A percentile compares a stretch with the other conserved stretches of the same genome.
Conservation (phyloP, 2,888 invertebrate species). For the Cantharis rustica region DNA sequence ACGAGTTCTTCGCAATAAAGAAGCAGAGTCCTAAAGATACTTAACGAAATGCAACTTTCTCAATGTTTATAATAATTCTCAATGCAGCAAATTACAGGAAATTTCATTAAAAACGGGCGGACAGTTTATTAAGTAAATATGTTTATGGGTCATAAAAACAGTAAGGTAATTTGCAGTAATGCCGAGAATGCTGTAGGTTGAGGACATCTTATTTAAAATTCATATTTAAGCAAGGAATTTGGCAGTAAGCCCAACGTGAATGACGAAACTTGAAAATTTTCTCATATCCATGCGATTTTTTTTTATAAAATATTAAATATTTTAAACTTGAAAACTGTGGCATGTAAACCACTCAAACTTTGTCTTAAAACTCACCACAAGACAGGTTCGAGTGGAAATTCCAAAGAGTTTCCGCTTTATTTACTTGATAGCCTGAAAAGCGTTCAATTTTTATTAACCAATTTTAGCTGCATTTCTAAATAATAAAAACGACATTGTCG, state of each 20-base stretch:
- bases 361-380: neutral
- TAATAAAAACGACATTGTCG: too few species aligned
- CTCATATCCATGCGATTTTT: neutral
- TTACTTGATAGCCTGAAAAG: too few species aligned
- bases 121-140: neutral
- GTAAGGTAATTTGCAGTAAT: constrained; percentile 1
- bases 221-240: neutral
- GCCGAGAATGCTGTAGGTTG: constrained; percentile 17
- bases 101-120: neutral
- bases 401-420: neutral
- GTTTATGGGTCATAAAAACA: constrained; percentile 1
- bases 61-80: neutral
- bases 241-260: neutral
- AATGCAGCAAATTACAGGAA: neutral
- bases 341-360: neutral
- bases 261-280: constrained; percentile 4
- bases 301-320: neutral
- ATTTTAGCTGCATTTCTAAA: neutral
- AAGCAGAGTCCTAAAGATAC: neutral
- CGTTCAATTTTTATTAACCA: too few species aligned
- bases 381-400: neutral
- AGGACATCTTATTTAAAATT: constrained; percentile 16
- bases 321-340: neutral
- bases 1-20: neutral
- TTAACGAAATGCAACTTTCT: neutral